Percentiles rank a stretch among this genome's conserved stretches.
These are phyloP conservation scores for Tiliacea aurago DNA, from an alignment of 2,888 invertebrate genomes.

Conservation along the genomic window DNA sequence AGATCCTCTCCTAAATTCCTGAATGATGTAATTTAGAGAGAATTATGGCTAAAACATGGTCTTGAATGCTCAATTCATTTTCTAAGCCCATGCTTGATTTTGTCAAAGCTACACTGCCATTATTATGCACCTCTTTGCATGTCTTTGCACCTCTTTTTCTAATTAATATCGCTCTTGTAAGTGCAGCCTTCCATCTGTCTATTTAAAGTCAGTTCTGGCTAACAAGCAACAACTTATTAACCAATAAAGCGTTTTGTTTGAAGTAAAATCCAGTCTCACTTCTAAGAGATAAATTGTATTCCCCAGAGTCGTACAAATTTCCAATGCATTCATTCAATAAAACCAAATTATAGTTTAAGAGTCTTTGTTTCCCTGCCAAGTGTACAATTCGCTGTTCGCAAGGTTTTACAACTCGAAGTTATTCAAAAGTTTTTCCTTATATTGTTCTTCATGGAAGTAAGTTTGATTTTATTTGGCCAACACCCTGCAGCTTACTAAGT, in stretches of 20 bases:
- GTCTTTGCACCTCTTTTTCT: neutral
- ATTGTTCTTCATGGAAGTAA: neutral
- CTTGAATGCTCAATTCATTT: neutral
- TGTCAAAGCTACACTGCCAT: neutral
- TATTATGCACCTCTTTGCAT: no score
- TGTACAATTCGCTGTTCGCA: slow-evolving; percentile 31
- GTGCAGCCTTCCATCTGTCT: neutral
- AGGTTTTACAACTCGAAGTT: slow-evolving; percentile 50
- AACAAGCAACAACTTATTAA: neutral
- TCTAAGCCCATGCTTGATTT: neutral
- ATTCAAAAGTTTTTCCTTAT: slow-evolving; percentile 40
- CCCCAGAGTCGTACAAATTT: slow-evolving; percentile 26
- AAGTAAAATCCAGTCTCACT: slow-evolving; percentile 2
- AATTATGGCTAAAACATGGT: no score
- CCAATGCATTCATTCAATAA: slow-evolving; percentile 40
- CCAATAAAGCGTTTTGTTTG: neutral
- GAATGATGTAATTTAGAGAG: no score
- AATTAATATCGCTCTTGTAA: neutral
- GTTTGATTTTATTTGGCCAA: slow-evolving; percentile 31
- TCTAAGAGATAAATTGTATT: slow-evolving; percentile 25
- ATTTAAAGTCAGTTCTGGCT: neutral
- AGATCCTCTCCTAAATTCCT: no score
- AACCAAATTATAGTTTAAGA: slow-evolving; percentile 47
- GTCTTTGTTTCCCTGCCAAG: slow-evolving; percentile 44
- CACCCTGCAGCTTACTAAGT: neutral